Evolutionary conservation across 2,888 invertebrate species (phyloP), one percentile per base, ranked within the genome.

Genomic region (Pseudococcus longispinus): DNA sequence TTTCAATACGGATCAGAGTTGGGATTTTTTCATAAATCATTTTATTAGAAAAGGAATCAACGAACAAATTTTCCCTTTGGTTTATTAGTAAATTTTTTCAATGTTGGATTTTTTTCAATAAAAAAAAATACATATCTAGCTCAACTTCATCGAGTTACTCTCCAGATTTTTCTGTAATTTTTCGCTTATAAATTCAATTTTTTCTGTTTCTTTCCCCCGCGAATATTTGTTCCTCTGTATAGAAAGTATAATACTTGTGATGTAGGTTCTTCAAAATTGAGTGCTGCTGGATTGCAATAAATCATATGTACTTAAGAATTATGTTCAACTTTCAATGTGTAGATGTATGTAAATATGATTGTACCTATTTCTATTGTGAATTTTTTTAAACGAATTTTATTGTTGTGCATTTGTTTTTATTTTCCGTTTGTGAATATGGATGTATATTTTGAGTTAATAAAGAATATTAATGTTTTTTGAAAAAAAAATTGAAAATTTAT

Each of bases 381-480:
- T 65, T 70, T 70, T 70, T 60, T 23, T 32, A 18, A 32, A 80
- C 42, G 42, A 42, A 80, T 80, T 80, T 80, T 42, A 74, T 74
- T 74, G 77, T 80, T 80, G 77, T 80, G 77, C 42, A 80, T 37
- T 80, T 80, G 77, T 80, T 80, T 80, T 80, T 80, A 80, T 80
- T 80, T 80, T 42, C 42, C 42, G 42, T 80, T 80, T 80, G 77
- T 80, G 77, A 80, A 80, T 80, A 80, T 80, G 20, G 18, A 80
- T 80, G 77, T 80, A 80, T 80, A 80, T 42, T 74, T 80, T 80
- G 77, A 80, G 42, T 37, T 80, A 42, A 42, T 42, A 42, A 80
- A 80, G 20, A 42, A 42, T 80, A 42, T 80, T 20, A 80, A 80
- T 80, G 77, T 80, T 80, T 80, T 29, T 37, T 80, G 37, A 74